Evolutionary conservation across 2,888 invertebrate species (phyloP), one percentile per base, ranked within the genome.

Genomic region (Drosophila aldrichi): DNA sequence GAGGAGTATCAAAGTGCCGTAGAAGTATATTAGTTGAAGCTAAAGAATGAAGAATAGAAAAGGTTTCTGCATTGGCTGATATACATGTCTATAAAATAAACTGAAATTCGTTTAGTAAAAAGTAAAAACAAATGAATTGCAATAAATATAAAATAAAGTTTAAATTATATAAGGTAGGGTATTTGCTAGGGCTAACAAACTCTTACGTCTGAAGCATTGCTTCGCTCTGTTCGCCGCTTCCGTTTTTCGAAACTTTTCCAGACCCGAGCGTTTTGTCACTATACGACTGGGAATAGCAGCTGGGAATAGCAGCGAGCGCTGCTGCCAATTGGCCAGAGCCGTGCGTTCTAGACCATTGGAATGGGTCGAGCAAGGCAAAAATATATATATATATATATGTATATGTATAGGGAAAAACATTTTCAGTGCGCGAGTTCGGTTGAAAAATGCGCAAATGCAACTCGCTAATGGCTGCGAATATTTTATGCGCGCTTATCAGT

Each of bases 401-500:
- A 48, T n/a, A 9, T 32, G 1, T 14, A 18, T 20, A 14, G 3
- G 43, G 4, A 40, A 55, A 43, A 16, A 12, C 36, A 67, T 36
- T 74, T 66, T 18, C 49, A 46, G 46, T 38, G 36, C 49, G 54
- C 44, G 67, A 49, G 36, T 49, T 44, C 29, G 25, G 59, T 55
- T 66, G 73, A 78, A 75, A 81, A 77, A 75, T 75, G 72, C 55
- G 77, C 71, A 77, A 85, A 77, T 86, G 85, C 85, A 87, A 54
- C 70, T 40, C 69, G 65, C 76, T 82, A 86, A 86, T 86, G 87
- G 82, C 79, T 55, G 85, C 61, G 71, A 81, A 86, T 86, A 81
- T 84, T 77, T 86, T 87, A 85, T 87, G 81, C 57, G 69, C 74
- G 82, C 77, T 85, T 85, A 85, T 86, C 85, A 82, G 65, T 77